phyloP scores from a whole-genome alignment of 2,888 invertebrate genomes.

The Busseola fusca region DNA sequence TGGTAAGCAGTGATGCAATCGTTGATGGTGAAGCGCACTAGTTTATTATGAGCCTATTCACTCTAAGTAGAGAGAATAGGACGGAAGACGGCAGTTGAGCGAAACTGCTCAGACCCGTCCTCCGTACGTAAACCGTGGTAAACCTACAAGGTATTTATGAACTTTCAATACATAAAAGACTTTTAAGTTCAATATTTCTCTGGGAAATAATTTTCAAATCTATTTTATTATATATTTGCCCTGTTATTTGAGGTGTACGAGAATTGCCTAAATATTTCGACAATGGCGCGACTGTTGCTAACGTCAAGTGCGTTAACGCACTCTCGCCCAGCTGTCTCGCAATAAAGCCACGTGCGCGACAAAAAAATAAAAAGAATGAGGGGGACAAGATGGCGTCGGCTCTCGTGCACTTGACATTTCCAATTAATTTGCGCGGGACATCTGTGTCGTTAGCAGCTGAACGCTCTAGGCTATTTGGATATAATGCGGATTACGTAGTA shows the following conservation, averaged over 20 bases:
- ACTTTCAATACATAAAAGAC: not conserved
- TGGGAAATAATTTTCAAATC: slow-evolving; percentile 16
- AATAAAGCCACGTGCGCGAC: slow-evolving; percentile 85
- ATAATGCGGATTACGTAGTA: slow-evolving; percentile 81
- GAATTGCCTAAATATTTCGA: slow-evolving; percentile 46
- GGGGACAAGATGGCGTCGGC: slow-evolving; percentile 82
- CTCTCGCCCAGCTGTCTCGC: slow-evolving; percentile 84
- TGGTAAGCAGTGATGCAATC: too few species aligned
- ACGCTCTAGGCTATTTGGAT: slow-evolving; percentile 76
- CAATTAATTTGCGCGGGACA: slow-evolving; percentile 88
- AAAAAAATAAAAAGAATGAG: slow-evolving; percentile 77
- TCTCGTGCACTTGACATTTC: slow-evolving; percentile 88
- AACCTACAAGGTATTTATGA: slow-evolving; percentile 13
- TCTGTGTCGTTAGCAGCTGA: slow-evolving; percentile 88
- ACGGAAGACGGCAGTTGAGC: too few species aligned
- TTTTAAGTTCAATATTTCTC: slow-evolving; percentile 1
- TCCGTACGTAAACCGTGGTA: too few species aligned
- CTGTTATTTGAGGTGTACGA: slow-evolving; percentile 25
- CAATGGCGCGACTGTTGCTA: slow-evolving; percentile 63
- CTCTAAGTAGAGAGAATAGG: too few species aligned
- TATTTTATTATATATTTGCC: not conserved
- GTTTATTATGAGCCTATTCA: too few species aligned
- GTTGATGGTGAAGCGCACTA: too few species aligned
- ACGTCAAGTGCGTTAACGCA: slow-evolving; percentile 75
- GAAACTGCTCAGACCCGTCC: too few species aligned